A percentile compares a stretch with the other conserved stretches of the same genome.
phyloP scores from a whole-genome alignment of 1,140 invertebrate species.

The Anadara kagoshimensis region DNA sequence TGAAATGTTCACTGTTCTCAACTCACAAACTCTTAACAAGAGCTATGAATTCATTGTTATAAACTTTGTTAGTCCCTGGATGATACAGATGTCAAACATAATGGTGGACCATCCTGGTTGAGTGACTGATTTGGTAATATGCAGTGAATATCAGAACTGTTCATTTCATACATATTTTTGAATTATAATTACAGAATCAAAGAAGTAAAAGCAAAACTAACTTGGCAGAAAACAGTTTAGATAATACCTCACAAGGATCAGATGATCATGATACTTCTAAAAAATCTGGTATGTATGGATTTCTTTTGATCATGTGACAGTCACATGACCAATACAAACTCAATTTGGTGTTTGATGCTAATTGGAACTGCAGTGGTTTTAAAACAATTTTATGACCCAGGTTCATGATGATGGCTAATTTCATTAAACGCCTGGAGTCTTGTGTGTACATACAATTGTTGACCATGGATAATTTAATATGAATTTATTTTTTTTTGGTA shows the following conservation, averaged over 20 bases:
- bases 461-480: no score
- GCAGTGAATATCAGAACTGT: no score
- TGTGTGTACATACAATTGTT: neutral
- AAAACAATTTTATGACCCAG: neutral
- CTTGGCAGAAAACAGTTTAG: slow-evolving; percentile 65
- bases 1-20: no score
- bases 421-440: neutral
- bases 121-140: no score
- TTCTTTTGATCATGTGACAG: neutral
- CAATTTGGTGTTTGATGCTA: no score
- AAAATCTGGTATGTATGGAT: slow-evolving; percentile 50
- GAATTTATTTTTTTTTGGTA: no score
- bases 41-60: no score
- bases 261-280: slow-evolving; percentile 56
- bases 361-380: neutral
- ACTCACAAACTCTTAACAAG: no score
- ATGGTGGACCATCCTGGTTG: no score
- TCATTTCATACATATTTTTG: no score
- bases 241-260: slow-evolving; percentile 73
- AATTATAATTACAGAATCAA: slow-evolving; percentile 43
- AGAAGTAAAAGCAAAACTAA: slow-evolving; percentile 63
- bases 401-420: neutral
- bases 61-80: no score
- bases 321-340: neutral
- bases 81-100: no score